A percentile compares a stretch with the other conserved stretches of the same genome.
These are phyloP conservation scores for Chelidonichthys spinosus DNA, from an alignment of 2,797 vertebrate species.

Conservation along the genomic window DNA sequence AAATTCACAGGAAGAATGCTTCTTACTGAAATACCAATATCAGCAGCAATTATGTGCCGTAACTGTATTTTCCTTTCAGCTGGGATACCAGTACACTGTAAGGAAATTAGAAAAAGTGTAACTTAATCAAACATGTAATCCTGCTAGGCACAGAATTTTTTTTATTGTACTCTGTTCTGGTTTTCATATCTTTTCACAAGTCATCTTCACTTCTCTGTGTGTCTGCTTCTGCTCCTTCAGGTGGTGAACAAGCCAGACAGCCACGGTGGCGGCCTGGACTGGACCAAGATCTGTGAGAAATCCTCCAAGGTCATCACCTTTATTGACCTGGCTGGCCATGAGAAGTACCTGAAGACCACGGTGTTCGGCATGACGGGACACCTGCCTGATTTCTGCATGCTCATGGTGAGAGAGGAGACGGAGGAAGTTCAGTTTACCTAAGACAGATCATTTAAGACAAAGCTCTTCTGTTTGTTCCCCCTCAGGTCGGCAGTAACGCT, in stretches of 20 bases:
- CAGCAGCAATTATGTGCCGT: background rate
- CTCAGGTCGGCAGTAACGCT: slow-evolving; percentile 96
- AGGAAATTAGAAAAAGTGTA: background rate
- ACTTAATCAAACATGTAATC: no score
- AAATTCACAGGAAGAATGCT: background rate
- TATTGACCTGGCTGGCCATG: slow-evolving; percentile 96
- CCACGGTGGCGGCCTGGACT: slow-evolving; percentile 94
- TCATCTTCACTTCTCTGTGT: background rate
- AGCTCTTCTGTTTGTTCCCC: background rate
- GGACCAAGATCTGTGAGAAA: slow-evolving; percentile 98
- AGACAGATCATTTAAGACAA: background rate
- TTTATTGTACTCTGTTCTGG: background rate
- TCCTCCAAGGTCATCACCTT: slow-evolving; percentile 98
- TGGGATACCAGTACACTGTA: background rate
- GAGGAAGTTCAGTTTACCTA: no score
- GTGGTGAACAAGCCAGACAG: slow-evolving; percentile 98
- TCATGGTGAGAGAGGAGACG: slow-evolving; percentile 88
- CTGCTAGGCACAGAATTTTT: no score
- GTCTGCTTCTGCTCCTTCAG: slow-evolving; percentile 29
- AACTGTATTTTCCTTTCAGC: background rate
- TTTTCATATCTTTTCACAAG: background rate
- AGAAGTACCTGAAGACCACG: slow-evolving; percentile 98
- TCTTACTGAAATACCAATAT: background rate
- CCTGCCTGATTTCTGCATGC: slow-evolving; percentile 98
- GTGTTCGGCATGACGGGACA: slow-evolving; percentile 99